Evolutionary conservation across 2,888 invertebrate species (phyloP).

Genomic region (Synergus japonicus): DNA sequence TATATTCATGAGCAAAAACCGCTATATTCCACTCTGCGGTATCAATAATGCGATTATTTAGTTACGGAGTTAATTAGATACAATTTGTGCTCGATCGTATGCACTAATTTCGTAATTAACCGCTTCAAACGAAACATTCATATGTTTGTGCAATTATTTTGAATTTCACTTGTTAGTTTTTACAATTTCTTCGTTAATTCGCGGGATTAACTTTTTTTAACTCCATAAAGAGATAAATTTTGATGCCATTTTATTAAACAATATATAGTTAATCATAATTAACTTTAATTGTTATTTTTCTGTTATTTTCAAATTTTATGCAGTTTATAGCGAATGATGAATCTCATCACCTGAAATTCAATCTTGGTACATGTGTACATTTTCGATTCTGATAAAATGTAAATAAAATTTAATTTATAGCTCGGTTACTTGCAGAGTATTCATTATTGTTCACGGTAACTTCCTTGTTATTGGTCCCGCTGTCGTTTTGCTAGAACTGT

Average conservation of each 20-base stretch:
- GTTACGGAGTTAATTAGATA: not conserved
- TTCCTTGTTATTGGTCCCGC: constrained; percentile 44
- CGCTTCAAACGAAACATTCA: not conserved
- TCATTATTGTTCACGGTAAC: constrained; percentile 1
- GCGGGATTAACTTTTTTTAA: too few relatives aligned
- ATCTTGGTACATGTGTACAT: not conserved
- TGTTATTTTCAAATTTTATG: not conserved
- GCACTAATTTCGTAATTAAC: not conserved
- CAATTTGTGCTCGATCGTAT: not conserved
- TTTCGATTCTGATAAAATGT: constrained; percentile 28
- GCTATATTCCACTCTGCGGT: not conserved
- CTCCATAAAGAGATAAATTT: too few relatives aligned
- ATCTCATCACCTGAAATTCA: not conserved
- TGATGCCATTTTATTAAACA: too few relatives aligned
- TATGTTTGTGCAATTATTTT: not conserved
- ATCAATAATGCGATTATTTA: not conserved
- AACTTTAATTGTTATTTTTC: not conserved
- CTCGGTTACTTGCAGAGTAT: not conserved
- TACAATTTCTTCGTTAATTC: too few relatives aligned
- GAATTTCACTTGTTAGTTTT: too few relatives aligned
- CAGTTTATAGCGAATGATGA: not conserved
- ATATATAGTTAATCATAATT: too few relatives aligned
- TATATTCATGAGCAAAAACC: not conserved
- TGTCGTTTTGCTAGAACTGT: not conserved
- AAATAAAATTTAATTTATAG: not conserved